Percentiles rank a stretch among this genome's conserved stretches.
These are phyloP conservation scores for Parascotia fuliginaria DNA, from an alignment of 2,888 invertebrate species.

Conservation along the genomic window DNA sequence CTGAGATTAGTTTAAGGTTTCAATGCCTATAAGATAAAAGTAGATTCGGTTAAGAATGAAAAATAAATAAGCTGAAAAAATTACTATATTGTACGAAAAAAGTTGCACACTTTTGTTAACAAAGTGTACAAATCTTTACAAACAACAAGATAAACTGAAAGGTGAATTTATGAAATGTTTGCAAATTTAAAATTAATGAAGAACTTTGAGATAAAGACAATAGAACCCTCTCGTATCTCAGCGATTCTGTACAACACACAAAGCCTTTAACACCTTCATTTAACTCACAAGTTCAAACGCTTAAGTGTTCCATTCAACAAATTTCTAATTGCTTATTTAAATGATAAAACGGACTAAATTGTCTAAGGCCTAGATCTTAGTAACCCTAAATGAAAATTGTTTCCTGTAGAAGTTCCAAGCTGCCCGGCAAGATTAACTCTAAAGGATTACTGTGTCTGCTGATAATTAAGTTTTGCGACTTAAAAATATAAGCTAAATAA, in stretches of 20 bases:
- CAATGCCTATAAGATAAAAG: no score
- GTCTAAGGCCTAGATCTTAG: constrained; percentile 22
- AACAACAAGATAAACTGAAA: background rate
- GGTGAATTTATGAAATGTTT: background rate
- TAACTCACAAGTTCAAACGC: constrained; percentile 8
- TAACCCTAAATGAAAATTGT: constrained; percentile 29
- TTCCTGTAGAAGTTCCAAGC: constrained; percentile 38
- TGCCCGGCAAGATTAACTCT: constrained; percentile 41
- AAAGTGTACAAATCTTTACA: background rate
- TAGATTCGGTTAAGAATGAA: no score
- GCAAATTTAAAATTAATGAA: background rate
- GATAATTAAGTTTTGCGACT: constrained; percentile 29
- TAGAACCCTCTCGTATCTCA: background rate
- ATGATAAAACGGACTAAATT: constrained; percentile 17
- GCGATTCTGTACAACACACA: background rate
- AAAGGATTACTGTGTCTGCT: constrained; percentile 39
- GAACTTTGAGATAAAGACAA: background rate
- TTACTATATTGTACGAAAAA: no score
- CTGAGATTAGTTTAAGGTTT: no score
- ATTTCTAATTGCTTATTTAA: constrained; percentile 14
- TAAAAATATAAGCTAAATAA: constrained; percentile 9
- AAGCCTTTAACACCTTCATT: constrained; percentile 5
- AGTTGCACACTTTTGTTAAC: no score
- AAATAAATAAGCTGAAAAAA: no score
- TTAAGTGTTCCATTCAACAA: constrained; percentile 20